Conservation (phyloP, 2,888 invertebrate genomes). For the Drosophila tripunctata region DNA sequence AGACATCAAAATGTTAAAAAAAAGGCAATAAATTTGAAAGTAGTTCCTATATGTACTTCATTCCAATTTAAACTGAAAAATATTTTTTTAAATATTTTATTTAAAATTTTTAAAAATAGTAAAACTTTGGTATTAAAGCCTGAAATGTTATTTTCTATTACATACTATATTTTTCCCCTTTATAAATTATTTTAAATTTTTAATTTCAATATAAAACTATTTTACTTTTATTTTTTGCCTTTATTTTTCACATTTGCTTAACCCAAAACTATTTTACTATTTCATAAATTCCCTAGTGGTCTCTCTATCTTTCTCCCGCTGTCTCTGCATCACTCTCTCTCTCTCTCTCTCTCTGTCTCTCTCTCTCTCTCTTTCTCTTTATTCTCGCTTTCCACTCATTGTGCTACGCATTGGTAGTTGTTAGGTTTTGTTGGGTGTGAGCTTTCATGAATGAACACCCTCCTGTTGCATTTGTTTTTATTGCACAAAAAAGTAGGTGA, state of each 20-base stretch:
- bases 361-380: neutral
- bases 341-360: neutral
- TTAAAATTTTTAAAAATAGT: no score
- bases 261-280: no score
- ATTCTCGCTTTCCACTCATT: constrained; percentile 7
- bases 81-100: no score
- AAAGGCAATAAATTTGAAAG: no score
- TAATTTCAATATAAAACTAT: neutral
- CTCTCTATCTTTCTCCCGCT: neutral
- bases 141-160: no score
- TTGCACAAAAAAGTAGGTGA: constrained; percentile 51
- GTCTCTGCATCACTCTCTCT: neutral
- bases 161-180: no score
- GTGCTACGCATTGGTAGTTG: constrained; percentile 12
- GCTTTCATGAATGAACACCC: constrained; percentile 76
- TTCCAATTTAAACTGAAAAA: no score
- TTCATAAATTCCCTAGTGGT: neutral
- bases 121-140: no score
- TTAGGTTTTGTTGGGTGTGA: constrained; percentile 37
- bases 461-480: constrained; percentile 80
- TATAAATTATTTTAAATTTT: no score
- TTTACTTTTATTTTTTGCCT: constrained; percentile 10
- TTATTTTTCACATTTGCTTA: constrained; percentile 11
- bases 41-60: no score
- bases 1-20: no score